Evolutionary conservation across 2,888 invertebrate genomes (phyloP).

Genomic region (Drosophila incognita): DNA sequence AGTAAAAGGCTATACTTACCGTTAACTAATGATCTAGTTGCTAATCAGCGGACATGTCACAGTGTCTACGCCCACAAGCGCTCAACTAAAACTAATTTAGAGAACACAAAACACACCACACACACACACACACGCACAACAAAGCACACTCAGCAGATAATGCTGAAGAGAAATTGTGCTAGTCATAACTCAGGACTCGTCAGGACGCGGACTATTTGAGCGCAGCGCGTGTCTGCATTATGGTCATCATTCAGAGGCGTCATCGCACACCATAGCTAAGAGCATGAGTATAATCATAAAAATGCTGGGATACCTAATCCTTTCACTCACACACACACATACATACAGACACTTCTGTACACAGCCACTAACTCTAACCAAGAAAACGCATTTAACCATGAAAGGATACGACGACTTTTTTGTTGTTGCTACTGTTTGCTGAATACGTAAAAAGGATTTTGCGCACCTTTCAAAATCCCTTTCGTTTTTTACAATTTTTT

Average conservation of each 20-base stretch:
- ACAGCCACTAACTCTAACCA: constrained; percentile 59
- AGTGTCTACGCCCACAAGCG: constrained; percentile 20
- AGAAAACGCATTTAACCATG: constrained; percentile 73
- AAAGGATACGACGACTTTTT: constrained; percentile 67
- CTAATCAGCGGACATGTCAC: constrained; percentile 54
- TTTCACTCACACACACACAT: constrained; percentile 54
- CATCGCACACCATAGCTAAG: constrained; percentile 35
- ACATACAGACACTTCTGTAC: constrained; percentile 35
- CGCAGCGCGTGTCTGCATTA: constrained; percentile 60
- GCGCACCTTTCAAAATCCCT: constrained; percentile 74
- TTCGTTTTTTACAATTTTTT: constrained; percentile 49
- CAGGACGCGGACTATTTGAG: constrained; percentile 44
- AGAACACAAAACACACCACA: constrained; percentile 17
- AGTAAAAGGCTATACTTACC: constrained; percentile 35
- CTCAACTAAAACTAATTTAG: constrained; percentile 51
- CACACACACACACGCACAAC: constrained; percentile 7
- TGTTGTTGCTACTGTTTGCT: constrained; percentile 41
- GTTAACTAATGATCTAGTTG: constrained; percentile 58
- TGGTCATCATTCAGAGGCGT: constrained; percentile 66
- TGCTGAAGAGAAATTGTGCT: constrained; percentile 65
- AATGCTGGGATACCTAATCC: constrained; percentile 63
- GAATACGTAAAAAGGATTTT: constrained; percentile 72
- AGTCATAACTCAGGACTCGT: constrained; percentile 70
- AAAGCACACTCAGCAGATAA: constrained; percentile 53
- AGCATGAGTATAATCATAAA: constrained; percentile 57